A percentile compares a stretch with the other conserved stretches of the same genome.
These are phyloP conservation scores for Haplochromis burtoni DNA, from an alignment of 2,113 vertebrate species.

Conservation along the genomic window DNA sequence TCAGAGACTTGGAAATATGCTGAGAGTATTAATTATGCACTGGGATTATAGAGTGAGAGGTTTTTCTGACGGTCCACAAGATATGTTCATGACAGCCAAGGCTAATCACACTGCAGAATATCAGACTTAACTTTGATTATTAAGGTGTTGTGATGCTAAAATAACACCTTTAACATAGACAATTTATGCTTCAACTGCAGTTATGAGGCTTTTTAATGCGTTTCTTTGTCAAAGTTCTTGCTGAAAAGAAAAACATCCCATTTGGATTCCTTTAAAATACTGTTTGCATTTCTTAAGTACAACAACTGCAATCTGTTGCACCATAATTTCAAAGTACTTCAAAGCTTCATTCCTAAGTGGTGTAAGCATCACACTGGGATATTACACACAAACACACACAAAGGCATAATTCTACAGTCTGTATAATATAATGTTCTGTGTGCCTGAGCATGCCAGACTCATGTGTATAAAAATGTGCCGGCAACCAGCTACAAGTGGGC, in stretches of 20 bases:
- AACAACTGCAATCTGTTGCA: neutral
- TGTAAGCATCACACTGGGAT: neutral
- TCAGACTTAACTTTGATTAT: neutral
- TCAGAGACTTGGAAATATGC: constrained; percentile 4
- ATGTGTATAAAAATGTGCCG: neutral
- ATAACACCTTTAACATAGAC: neutral
- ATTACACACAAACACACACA: neutral
- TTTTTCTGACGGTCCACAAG: constrained; percentile 21
- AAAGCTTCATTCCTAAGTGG: neutral
- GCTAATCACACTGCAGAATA: constrained; percentile 26
- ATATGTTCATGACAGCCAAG: constrained; percentile 29
- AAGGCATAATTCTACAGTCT: neutral
- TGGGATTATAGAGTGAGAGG: constrained; percentile 15
- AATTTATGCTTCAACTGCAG: neutral
- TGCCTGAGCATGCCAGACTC: neutral
- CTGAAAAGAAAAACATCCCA: neutral
- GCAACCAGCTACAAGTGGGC: neutral
- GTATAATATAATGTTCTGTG: neutral
- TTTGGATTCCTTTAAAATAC: neutral
- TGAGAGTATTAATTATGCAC: constrained; percentile 18
- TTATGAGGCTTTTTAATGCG: neutral
- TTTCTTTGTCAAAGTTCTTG: neutral
- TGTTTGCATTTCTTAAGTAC: neutral
- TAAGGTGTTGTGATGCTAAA: neutral
- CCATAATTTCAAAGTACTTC: neutral